These are phyloP conservation scores for Pelodiscus sinensis DNA, from an alignment of 2,113 vertebrate species.

Conservation along the genomic window DNA sequence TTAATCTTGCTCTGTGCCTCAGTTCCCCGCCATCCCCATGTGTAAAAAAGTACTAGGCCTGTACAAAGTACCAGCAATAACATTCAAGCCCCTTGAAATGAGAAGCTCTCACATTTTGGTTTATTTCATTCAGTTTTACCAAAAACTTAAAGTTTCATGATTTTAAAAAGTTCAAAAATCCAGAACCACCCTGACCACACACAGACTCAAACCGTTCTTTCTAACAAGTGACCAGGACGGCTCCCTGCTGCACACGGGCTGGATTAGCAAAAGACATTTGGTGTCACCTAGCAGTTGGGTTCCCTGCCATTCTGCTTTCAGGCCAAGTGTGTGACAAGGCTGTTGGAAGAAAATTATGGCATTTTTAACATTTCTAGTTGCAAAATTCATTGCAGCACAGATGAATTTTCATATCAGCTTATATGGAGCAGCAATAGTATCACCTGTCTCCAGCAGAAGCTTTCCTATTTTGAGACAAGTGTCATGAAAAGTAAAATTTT, in stretches of 20 bases:
- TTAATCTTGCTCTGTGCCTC: accelerated
- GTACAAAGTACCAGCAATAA: not conserved
- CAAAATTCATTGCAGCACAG: conserved; percentile 38
- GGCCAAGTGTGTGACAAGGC: conserved; percentile 18
- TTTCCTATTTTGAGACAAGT: conserved; percentile 27
- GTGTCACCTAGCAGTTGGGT: not conserved
- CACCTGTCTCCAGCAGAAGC: conserved; percentile 21
- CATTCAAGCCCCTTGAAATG: not conserved
- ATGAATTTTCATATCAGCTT: conserved; percentile 30
- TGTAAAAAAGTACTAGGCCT: not conserved
- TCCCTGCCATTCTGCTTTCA: conserved; percentile 36
- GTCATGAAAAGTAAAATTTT: not conserved
- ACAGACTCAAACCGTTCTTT: not conserved
- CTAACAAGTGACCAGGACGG: not conserved
- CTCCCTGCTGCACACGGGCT: not conserved
- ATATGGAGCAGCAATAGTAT: conserved; percentile 44
- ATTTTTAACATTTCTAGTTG: not conserved
- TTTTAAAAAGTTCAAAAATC: not conserved
- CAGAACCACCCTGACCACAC: not conserved
- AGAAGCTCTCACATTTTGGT: not conserved
- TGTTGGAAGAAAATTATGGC: not conserved
- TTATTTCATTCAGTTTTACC: not conserved
- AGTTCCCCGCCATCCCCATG: not conserved
- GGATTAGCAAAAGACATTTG: not conserved
- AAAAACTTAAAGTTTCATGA: not conserved